Evolutionary conservation across 2,113 vertebrate species (phyloP).

Genomic region (Chelonoidis abingdonii): DNA sequence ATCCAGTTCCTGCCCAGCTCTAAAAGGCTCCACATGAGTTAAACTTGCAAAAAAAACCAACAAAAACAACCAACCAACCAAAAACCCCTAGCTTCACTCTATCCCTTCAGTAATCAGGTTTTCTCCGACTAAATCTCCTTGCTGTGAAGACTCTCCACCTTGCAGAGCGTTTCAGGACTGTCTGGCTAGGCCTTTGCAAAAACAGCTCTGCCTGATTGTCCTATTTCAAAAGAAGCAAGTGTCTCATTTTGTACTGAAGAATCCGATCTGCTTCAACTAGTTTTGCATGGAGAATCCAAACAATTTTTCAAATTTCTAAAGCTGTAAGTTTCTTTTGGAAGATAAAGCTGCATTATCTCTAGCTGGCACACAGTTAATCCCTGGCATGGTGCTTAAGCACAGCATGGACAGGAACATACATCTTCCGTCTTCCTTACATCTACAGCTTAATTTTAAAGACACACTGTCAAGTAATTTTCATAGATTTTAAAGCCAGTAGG

Average conservation of each 20-base stretch:
- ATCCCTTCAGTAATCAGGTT: background rate
- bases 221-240: background rate
- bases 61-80: too few relatives aligned
- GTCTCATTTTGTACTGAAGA: background rate
- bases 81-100: background rate
- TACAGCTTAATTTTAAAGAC: background rate
- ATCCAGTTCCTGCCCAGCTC: background rate
- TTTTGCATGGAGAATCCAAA: background rate
- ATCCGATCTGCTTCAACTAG: too few relatives aligned
- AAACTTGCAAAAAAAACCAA: background rate
- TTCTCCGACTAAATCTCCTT: background rate
- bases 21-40: background rate
- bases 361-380: accelerated
- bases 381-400: background rate
- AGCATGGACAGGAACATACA: background rate
- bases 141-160: background rate
- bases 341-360: background rate
- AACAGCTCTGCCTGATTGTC: background rate
- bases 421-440: background rate
- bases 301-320: background rate
- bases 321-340: background rate
- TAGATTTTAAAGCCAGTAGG: background rate
- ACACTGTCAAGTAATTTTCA: background rate
- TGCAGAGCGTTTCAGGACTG: background rate
- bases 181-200: background rate